Evolutionary conservation across 2,888 invertebrate species (phyloP), one percentile per base, ranked within the genome.

Genomic region (Panorpa germanica): DNA sequence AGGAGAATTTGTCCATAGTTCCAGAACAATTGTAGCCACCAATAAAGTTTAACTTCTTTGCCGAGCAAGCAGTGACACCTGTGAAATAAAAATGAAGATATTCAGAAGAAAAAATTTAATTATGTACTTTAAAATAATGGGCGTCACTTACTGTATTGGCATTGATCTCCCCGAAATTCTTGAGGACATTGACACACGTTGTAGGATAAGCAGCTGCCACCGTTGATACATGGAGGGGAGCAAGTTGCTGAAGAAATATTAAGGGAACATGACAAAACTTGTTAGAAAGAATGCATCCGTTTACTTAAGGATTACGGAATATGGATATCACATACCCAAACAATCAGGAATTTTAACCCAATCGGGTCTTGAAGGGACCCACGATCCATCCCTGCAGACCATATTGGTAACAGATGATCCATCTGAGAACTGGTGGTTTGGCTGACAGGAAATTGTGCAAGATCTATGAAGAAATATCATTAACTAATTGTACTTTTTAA

Each of bases 131-230:
- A 19, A 10, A 16, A 24, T 19, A 1, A 25, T n/a, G n/a, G n/a
- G n/a, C n/a, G 31, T 3, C 23, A 47, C 60, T 59, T 48, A 66
- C 66, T 44, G 43, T 72, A 76, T 53, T 78, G 75, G 42, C 78
- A 78, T 42, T 70, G 69, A 1, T 69, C 60, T n/a, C 78, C 78
- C 35, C 68, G 62, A 41, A 59, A 76, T 3, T 66, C 65, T 37
- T 65, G 58, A 0, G 80, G 69, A 45, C 88, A 90, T 39, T 77
- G 71, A 40, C 88, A 90, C 3, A 66, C 59, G 45, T 85, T 75
- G 7, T 70, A 63, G 0, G 75, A 62, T 1, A 82, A 53, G 46
- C 88, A 90, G n/a, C 64, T 62, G 0, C 88, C 88, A 1, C 77
- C 82, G 45, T 88, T 82, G 35, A 61, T 47, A 44, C 88, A 90